phyloP scores from a whole-genome alignment of 2,888 invertebrate genomes.

The Apotomis betuletana region DNA sequence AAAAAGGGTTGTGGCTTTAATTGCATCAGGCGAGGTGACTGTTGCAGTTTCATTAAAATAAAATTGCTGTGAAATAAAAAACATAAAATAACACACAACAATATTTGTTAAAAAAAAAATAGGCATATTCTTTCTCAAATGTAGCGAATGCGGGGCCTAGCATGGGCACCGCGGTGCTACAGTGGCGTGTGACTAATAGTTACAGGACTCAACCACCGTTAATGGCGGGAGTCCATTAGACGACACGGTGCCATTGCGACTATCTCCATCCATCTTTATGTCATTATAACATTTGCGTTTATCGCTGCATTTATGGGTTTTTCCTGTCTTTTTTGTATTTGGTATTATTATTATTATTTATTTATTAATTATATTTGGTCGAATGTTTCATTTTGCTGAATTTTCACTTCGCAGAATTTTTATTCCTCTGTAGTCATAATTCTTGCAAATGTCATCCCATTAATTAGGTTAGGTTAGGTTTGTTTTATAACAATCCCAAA shows the following conservation, averaged over 20 bases:
- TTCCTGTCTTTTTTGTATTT: no score
- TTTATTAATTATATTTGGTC: no score
- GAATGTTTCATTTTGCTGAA: no score
- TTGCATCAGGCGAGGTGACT: slow-evolving; percentile 49
- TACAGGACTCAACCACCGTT: slow-evolving; percentile 42
- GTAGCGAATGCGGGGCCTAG: background rate
- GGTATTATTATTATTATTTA: no score
- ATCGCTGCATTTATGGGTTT: background rate
- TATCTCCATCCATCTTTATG: slow-evolving; percentile 28
- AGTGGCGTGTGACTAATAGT: slow-evolving; percentile 46
- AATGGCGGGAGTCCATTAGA: slow-evolving; percentile 50
- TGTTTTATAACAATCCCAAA: no score
- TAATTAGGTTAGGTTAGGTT: no score
- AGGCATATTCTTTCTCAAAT: no score
- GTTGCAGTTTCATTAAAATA: slow-evolving; percentile 34
- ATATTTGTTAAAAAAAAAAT: no score
- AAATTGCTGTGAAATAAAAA: background rate
- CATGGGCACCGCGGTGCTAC: background rate
- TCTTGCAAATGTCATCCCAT: no score
- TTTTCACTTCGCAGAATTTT: no score
- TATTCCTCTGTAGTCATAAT: no score
- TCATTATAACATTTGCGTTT: slow-evolving; percentile 4
- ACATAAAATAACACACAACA: background rate
- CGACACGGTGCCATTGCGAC: slow-evolving; percentile 40
- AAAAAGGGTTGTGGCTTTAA: slow-evolving; percentile 63